Evolutionary conservation across 2,888 invertebrate genomes (phyloP).

Genomic region (Girardia tigrina): DNA sequence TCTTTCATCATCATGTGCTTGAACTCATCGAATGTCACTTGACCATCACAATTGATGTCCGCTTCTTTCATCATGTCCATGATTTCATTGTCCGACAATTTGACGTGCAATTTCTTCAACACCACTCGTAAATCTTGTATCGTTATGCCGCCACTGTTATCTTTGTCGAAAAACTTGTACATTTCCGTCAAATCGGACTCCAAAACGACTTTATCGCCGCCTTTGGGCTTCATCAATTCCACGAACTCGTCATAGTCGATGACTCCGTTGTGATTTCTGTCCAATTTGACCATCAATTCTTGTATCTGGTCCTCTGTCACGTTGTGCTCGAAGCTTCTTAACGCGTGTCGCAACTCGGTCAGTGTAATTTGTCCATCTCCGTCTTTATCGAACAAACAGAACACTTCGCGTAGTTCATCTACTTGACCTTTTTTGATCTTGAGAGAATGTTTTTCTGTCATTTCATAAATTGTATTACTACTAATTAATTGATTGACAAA

Average conservation of each 20-base stretch:
- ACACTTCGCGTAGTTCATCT: constrained; percentile 7
- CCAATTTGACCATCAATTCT: not conserved
- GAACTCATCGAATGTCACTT: constrained; percentile 5
- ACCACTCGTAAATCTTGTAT: not conserved
- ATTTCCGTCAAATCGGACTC: not conserved
- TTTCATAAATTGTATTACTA: not conserved
- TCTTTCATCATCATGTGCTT: not conserved
- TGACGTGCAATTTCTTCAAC: not conserved
- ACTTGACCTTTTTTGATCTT: not conserved
- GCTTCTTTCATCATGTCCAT: constrained; percentile 23
- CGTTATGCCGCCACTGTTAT: not conserved
- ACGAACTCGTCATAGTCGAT: constrained; percentile 5
- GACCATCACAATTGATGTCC: constrained; percentile 10
- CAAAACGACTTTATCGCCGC: not conserved
- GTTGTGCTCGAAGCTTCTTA: constrained; percentile 7
- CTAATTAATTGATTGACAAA: too few relatives aligned
- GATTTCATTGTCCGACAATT: constrained; percentile 15
- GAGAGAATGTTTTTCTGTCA: not conserved
- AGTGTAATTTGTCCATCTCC: constrained; percentile 1
- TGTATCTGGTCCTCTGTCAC: not conserved
- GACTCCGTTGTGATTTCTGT: not conserved
- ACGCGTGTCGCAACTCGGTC: not conserved
- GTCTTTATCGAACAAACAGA: constrained; percentile 15
- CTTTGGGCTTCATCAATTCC: constrained; percentile 3
- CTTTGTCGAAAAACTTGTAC: constrained; percentile 14